Evolutionary conservation across 2,797 vertebrate species (phyloP).

Genomic region (Peromyscus attwateri): DNA sequence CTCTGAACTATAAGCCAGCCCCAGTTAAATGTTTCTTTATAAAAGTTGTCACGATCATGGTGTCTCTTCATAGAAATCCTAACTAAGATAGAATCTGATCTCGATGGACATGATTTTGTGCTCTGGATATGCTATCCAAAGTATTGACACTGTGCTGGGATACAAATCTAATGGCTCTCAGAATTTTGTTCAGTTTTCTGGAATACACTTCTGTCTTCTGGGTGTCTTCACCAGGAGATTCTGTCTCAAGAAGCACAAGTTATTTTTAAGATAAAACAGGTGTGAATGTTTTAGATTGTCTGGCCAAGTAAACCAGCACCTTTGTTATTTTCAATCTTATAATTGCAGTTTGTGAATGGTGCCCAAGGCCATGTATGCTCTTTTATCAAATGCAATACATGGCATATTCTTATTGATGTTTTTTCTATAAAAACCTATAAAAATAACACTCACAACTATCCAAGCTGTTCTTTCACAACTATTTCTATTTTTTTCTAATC

Average conservation of each 20-base stretch:
- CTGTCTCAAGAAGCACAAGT: not conserved
- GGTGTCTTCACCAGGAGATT: not conserved
- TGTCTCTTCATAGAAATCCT: not conserved
- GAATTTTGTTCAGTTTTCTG: not conserved
- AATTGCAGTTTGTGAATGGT: not conserved
- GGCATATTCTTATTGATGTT: slow-evolving; percentile 25
- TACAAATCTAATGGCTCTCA: not conserved
- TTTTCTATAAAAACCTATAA: slow-evolving; percentile 61
- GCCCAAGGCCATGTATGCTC: not conserved
- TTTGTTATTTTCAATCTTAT: slow-evolving; percentile 10
- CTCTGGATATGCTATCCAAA: not conserved
- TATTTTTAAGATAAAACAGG: slow-evolving; percentile 42
- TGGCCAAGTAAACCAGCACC: not conserved
- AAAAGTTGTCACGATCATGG: not conserved
- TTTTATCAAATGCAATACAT: slow-evolving; percentile 36
- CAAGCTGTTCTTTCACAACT: not conserved
- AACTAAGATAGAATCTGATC: not conserved
- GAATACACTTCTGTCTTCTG: not conserved
- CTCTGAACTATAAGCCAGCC: not conserved
- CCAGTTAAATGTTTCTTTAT: not conserved
- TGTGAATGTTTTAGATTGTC: not conserved
- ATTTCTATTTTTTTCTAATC: slow-evolving; percentile 23
- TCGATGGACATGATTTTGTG: not conserved
- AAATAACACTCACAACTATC: slow-evolving; percentile 36
- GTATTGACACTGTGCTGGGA: not conserved